Evolutionary conservation across 2,888 invertebrate species (phyloP), one percentile per base, ranked within the genome.

Genomic region (Timandra comae): DNA sequence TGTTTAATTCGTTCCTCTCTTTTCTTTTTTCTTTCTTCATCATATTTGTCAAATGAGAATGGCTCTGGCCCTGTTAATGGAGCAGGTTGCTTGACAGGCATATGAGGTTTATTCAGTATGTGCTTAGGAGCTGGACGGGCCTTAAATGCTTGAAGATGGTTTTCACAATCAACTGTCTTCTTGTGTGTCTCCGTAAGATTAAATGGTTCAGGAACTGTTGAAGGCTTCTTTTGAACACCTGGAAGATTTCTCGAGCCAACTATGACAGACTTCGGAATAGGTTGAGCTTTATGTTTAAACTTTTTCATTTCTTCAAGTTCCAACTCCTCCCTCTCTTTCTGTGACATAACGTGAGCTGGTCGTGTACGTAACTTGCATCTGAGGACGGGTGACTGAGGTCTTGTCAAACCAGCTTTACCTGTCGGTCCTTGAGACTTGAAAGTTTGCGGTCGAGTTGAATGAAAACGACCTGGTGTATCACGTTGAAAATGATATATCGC

Each of bases 31-130:
- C 88, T 51, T 34, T 86, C 72, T 54, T 88, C 88, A 62, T 92
- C 88, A 7, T 91, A 69, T 33, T 88, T 78, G 37, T 91, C 91
- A 74, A 94, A 93, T 44, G 91, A 91, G 56, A 93, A 93, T 7
- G 92, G 92, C 41, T 76, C 76, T 3, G 72, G 70, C 42, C 63
- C 68, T 8, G 75, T 78, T 0, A 56, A 27, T 28, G 63, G 65
- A 2, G 69, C 49, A 12, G 59, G 43, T 26, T 56, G 67, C 43
- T 79, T 84, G 0, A 62, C 45, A n/a, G 73, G 70, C 30, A 76
- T 55, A 3, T 71, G 64, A 11, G 88, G 77, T 35, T 79, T 76
- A 34, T 82, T 80, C 4, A 86, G 64, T 38, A 87, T 76, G 26
- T 77, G 73, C 62, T 86, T 87, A 1, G 91, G 91, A 1, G 88